Evolutionary conservation across 2,888 invertebrate species (phyloP).

Genomic region (Plusia festucae): DNA sequence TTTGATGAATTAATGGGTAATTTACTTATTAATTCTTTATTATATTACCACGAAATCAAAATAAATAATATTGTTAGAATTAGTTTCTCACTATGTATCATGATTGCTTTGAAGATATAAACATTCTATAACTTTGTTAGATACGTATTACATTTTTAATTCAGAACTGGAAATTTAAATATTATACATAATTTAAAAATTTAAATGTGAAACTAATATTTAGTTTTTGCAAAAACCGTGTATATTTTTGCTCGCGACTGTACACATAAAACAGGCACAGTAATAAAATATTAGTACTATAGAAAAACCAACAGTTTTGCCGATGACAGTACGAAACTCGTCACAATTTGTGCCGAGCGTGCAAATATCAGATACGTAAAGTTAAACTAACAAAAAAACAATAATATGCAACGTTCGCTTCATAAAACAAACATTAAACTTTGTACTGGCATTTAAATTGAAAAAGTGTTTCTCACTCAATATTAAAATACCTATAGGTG

Average conservation of each 20-base stretch:
- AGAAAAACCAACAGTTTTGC: slow-evolving; percentile 6
- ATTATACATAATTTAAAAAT: not conserved
- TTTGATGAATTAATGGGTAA: no score
- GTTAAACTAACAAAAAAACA: slow-evolving; percentile 2
- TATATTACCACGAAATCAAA: no score
- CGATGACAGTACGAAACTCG: slow-evolving; percentile 3
- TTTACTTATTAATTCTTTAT: no score
- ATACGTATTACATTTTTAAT: no score
- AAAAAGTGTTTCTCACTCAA: not conserved
- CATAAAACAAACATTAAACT: slow-evolving; percentile 3
- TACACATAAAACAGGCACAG: not conserved
- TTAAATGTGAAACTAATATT: no score
- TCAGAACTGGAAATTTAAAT: no score
- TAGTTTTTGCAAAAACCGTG: not conserved
- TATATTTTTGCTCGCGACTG: not conserved
- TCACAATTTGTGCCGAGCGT: slow-evolving; percentile 2
- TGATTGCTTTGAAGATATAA: no score
- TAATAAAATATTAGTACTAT: not conserved
- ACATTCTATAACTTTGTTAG: no score
- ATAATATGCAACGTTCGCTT: not conserved
- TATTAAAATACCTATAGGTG: not conserved
- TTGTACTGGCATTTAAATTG: not conserved
- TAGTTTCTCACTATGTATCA: no score
- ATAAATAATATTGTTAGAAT: no score
- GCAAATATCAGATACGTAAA: slow-evolving; percentile 7